A percentile compares a stretch with the other conserved stretches of the same genome.
Conservation (phyloP, 2,113 vertebrate genomes). For the Chaenogobius annularis region DNA sequence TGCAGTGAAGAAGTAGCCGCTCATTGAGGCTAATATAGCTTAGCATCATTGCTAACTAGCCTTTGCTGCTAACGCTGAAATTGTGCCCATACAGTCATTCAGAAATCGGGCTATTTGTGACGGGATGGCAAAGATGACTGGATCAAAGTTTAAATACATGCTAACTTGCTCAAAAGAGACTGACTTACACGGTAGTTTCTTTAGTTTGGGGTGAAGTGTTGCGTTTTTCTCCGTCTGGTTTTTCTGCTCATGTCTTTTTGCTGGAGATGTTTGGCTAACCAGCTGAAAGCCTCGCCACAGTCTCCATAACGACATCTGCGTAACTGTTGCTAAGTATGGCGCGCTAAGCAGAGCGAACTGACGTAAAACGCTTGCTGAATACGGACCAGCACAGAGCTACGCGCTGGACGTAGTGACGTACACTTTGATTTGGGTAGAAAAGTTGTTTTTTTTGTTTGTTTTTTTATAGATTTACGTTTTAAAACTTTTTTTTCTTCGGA, state of each 20-base stretch:
- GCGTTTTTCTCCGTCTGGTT: conserved; percentile 50
- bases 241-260: conserved; percentile 57
- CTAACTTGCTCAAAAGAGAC: conserved; percentile 32
- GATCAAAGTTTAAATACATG: not conserved
- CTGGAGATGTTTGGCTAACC: conserved; percentile 70
- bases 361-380: conserved; percentile 43
- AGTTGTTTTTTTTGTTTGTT: too few relatives aligned
- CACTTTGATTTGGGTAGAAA: conserved; percentile 20
- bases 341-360: not conserved
- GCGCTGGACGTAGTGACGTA: conserved; percentile 5
- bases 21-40: conserved; percentile 28
- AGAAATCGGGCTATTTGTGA: conserved; percentile 4
- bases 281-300: conserved; percentile 57
- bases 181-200: not conserved
- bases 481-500: not conserved
- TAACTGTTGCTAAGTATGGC: not conserved
- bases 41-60: conserved; percentile 52
- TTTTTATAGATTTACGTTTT: not conserved
- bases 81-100: conserved; percentile 36
- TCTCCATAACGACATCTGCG: conserved; percentile 34
- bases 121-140: not conserved
- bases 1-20: conserved; percentile 6
- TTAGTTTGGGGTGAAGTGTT: conserved; percentile 18
- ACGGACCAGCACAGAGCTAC: conserved; percentile 4
- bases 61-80: conserved; percentile 51